A percentile compares a stretch with the other conserved stretches of the same genome.
These are phyloP conservation scores for Andrena cerasifolii DNA, from an alignment of 1,140 invertebrate species.

Conservation along the genomic window DNA sequence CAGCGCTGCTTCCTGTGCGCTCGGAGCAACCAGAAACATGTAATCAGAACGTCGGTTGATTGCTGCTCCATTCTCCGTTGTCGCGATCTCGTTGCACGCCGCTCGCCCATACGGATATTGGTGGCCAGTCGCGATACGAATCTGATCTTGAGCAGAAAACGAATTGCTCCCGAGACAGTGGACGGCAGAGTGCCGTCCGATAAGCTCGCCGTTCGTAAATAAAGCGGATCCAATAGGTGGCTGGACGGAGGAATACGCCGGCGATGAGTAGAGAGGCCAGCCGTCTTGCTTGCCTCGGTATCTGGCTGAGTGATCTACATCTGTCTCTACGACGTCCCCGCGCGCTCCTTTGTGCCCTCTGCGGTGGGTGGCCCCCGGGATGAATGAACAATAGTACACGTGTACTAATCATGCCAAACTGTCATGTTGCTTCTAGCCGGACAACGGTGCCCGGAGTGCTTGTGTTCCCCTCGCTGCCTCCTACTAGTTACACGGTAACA, in stretches of 20 bases:
- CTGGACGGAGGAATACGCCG: background rate
- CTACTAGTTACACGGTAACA: slow-evolving; percentile 45
- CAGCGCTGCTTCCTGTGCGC: background rate
- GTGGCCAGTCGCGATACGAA: slow-evolving; percentile 18
- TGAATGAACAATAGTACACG: slow-evolving; percentile 75
- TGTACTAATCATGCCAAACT: slow-evolving; percentile 74
- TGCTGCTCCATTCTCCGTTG: slow-evolving; percentile 26
- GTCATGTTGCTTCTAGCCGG: slow-evolving; percentile 67
- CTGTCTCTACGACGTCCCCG: slow-evolving; percentile 31
- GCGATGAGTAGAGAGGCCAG: slow-evolving; percentile 27
- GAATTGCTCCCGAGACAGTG: slow-evolving; percentile 23
- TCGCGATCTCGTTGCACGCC: slow-evolving; percentile 5
- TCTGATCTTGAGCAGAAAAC: slow-evolving; percentile 41
- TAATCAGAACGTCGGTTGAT: slow-evolving; percentile 25
- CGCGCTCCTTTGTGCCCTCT: slow-evolving; percentile 42
- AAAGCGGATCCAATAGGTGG: slow-evolving; percentile 19
- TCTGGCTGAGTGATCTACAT: slow-evolving; percentile 34
- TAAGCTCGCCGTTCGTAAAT: slow-evolving; percentile 19
- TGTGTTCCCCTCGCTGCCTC: slow-evolving; percentile 24
- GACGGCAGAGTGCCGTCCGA: slow-evolving; percentile 27
- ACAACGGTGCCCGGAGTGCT: slow-evolving; percentile 49
- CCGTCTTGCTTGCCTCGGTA: slow-evolving; percentile 7
- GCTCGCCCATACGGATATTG: slow-evolving; percentile 9
- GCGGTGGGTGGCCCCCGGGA: slow-evolving; percentile 69
- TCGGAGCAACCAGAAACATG: background rate